These are phyloP conservation scores for Sebastes steindachneri DNA, from an alignment of 2,797 vertebrate species.

Conservation along the genomic window DNA sequence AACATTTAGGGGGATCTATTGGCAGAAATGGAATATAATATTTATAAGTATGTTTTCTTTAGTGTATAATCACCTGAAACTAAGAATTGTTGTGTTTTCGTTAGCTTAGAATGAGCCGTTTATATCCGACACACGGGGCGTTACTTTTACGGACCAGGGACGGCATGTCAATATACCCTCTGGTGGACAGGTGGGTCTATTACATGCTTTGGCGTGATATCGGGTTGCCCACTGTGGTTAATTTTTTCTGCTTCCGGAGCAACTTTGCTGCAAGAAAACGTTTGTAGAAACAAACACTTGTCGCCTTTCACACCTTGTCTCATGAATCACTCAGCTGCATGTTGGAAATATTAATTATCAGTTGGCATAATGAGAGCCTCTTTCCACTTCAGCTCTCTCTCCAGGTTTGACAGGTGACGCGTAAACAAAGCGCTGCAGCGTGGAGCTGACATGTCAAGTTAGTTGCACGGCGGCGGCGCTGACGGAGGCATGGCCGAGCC, in stretches of 20 bases:
- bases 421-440: conserved; percentile 36
- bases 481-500: conserved; percentile 41
- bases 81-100: neutral
- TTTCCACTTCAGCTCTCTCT: conserved; percentile 47
- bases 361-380: conserved; percentile 31
- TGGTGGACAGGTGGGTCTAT: no score
- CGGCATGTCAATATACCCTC: no score
- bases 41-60: neutral
- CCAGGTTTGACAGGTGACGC: conserved; percentile 40
- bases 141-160: no score
- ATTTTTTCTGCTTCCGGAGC: neutral
- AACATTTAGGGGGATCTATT: neutral
- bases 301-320: neutral
- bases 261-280: neutral
- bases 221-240: neutral
- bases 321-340: conserved; percentile 8
- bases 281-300: neutral
- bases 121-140: no score
- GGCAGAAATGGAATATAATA: neutral
- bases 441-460: conserved; percentile 35
- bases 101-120: no score
- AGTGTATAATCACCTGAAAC: neutral
- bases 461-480: neutral
- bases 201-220: no score
- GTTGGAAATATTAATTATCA: conserved; percentile 44